Percentiles rank a stretch among this genome's conserved stretches.
Conservation (phyloP, 2,888 invertebrate species). For the Cryptus viduatorius region DNA sequence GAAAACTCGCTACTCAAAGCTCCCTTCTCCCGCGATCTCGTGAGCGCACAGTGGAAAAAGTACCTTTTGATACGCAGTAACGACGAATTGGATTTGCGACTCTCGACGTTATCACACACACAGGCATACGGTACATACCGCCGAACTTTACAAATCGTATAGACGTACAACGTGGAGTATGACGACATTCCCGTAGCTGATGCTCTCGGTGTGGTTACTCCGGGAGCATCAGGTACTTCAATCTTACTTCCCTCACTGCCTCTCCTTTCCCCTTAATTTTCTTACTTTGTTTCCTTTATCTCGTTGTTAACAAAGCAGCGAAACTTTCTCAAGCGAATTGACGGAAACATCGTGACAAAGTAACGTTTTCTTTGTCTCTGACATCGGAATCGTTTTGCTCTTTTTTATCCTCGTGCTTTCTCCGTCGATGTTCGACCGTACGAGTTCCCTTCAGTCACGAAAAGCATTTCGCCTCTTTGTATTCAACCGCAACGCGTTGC, state of each 20-base stretch:
- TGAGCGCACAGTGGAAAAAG: constrained; percentile 7
- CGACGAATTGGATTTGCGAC: constrained; percentile 47
- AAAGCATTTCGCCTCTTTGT: constrained; percentile 57
- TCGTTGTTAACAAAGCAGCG: not conserved
- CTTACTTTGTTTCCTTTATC: not conserved
- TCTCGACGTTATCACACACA: not conserved
- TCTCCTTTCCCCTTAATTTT: not conserved
- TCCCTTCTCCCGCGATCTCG: not conserved
- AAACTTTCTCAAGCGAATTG: not conserved
- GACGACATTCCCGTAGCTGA: not conserved
- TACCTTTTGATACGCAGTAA: constrained; percentile 46
- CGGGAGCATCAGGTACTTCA: not conserved
- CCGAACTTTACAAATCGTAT: not conserved
- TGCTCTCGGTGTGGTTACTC: not conserved
- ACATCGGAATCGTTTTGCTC: no score
- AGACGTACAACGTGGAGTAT: not conserved
- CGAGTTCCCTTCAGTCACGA: constrained; percentile 3
- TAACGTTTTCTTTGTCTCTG: constrained; percentile 20
- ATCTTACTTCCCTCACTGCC: not conserved
- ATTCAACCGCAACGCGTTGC: constrained; percentile 56
- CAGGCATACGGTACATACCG: not conserved
- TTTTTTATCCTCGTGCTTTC: not conserved
- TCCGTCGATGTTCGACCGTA: constrained; percentile 8
- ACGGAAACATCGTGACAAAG: not conserved
- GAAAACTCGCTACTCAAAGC: constrained; percentile 33